A percentile compares a stretch with the other conserved stretches of the same genome.
These are phyloP conservation scores for Oenanthe oenanthe DNA, from an alignment of 2,113 vertebrate genomes.

Conservation along the genomic window DNA sequence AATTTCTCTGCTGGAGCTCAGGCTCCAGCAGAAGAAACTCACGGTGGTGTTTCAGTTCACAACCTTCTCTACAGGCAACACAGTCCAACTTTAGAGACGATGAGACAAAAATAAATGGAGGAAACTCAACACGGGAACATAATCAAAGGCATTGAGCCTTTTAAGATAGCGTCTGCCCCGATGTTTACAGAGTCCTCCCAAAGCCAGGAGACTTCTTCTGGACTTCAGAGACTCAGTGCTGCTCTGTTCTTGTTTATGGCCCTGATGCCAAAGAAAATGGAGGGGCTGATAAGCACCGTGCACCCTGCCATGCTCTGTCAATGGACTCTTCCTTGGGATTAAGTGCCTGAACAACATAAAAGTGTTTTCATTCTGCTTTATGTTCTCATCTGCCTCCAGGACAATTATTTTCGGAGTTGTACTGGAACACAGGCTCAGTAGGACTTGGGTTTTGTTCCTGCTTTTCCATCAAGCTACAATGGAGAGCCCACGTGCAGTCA, in stretches of 20 bases:
- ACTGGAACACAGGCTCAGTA: constrained; percentile 10
- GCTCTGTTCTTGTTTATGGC: constrained; percentile 44
- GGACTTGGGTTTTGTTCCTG: background rate
- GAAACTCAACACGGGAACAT: constrained; percentile 23
- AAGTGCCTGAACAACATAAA: constrained; percentile 31
- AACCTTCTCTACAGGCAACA: background rate
- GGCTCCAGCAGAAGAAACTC: background rate
- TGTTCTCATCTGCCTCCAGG: constrained; percentile 36
- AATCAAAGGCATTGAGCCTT: constrained; percentile 54
- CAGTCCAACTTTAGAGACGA: background rate
- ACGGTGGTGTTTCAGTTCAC: background rate
- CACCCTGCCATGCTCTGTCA: constrained; percentile 47
- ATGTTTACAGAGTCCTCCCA: constrained; percentile 47
- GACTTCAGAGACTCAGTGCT: constrained; percentile 41
- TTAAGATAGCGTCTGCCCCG: constrained; percentile 20
- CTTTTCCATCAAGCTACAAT: background rate
- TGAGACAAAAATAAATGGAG: constrained; percentile 54
- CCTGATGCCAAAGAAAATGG: constrained; percentile 16
- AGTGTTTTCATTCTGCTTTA: constrained; percentile 21
- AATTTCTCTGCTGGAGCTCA: constrained; percentile 43
- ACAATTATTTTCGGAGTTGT: background rate
- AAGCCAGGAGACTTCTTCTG: constrained; percentile 25
- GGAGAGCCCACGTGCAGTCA: background rate
- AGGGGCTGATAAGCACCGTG: background rate
- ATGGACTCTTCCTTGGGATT: constrained; percentile 27